Conservation (phyloP, 2,113 vertebrate species). For the Suncus etruscus region DNA sequence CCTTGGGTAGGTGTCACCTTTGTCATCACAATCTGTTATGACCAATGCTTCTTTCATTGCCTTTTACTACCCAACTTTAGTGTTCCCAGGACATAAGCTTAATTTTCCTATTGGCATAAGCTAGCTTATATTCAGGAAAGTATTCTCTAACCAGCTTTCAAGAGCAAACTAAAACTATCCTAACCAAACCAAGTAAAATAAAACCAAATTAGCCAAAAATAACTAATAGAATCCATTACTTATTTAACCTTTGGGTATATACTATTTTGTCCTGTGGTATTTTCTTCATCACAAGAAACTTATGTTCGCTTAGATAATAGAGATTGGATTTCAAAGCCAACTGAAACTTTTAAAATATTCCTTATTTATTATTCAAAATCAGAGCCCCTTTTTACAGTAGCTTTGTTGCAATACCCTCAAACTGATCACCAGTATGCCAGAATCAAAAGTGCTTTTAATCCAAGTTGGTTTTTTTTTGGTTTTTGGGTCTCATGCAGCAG, state of each 20-base stretch:
- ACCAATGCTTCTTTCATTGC: neutral
- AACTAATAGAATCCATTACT: neutral
- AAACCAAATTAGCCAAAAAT: neutral
- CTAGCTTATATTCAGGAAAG: conserved; percentile 6
- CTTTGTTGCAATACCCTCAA: neutral
- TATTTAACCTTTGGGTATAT: neutral
- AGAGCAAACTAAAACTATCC: neutral
- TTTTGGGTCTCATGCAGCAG: too few relatives aligned
- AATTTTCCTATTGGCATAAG: conserved; percentile 17
- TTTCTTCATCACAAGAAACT: conserved; percentile 1
- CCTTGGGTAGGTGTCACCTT: neutral
- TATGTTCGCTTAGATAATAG: neutral
- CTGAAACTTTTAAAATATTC: neutral
- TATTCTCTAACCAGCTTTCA: neutral
- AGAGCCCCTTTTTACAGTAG: neutral
- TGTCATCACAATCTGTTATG: neutral
- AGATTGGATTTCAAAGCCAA: conserved; percentile 30
- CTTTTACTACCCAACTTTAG: neutral
- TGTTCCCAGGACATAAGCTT: neutral
- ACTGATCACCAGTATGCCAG: neutral
- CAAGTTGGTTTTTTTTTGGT: neutral
- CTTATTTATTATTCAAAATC: neutral
- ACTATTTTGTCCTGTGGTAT: conserved; percentile 27
- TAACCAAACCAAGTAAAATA: neutral
- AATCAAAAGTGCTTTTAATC: conserved; percentile 54